Base-by-base conservation (phyloP, 2,113 vertebrate genomes). In the Abramis brama region DNA sequence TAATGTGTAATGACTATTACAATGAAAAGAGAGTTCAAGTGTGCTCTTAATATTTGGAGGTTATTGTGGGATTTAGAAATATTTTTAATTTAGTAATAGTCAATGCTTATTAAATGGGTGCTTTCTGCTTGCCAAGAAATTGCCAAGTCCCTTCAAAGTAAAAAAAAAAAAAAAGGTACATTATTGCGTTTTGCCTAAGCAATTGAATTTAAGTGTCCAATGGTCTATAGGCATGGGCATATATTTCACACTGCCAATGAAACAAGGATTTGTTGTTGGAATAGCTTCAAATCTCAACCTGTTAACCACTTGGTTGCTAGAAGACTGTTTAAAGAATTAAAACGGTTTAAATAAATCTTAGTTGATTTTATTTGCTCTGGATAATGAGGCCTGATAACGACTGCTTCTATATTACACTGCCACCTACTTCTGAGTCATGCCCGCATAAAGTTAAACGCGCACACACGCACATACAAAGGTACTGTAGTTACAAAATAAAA, bases 81-180 rank as follows among this genome's bases (percentile, higher is more conserved):
- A 52, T 21, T 57, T 23, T 21, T 23, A 23, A 57, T 52, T 15
- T 45, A 47, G 71, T 17, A 17, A 52, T 52, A 73, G 89, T 89
- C 84, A 50, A 50, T n/a, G 88, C 87, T 88, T 88, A 90, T 74
- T 86, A 79, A 79, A 88, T 81, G 90, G 90, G 90, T 92, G 91
- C 91, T 93, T 89, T 86, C 71, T 85, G 90, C 89, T 91, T 93
- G 94, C 93, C 93, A 94, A 93, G 91, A 86, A 92, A 91, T 90
- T 92, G 91, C 91, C 92, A 94, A 91, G 84, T 86, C 74, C 52
- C 90, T 80, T 89, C 89, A 91, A 84, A 90, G 82, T 82, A 73
- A 83, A 83, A 88, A 88, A 66, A 66, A 39, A 73, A 43, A 73
- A 36, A 6, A 74, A 8, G 3, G 3, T 27, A 50, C 43, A 75